Evolutionary conservation across 2,888 invertebrate genomes (phyloP).

Genomic region (Tetragnatha montana): DNA sequence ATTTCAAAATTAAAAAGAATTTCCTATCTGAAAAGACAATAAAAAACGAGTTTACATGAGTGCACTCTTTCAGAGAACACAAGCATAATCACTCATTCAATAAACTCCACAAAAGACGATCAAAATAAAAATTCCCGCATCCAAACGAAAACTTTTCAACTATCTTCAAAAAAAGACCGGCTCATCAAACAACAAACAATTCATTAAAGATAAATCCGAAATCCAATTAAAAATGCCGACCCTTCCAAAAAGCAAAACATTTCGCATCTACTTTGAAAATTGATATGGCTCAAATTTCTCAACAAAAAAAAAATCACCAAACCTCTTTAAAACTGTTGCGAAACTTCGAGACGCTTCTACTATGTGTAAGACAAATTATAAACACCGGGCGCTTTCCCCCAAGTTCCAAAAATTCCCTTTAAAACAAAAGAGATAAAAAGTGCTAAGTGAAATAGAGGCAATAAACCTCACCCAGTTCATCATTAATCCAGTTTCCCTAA

Average conservation of each 20-base stretch:
- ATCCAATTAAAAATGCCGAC: neutral
- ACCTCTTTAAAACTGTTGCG: neutral
- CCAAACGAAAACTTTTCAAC: too few relatives aligned
- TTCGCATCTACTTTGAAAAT: neutral
- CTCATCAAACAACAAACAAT: neutral
- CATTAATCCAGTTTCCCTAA: constrained; percentile 28
- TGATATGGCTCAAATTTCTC: neutral
- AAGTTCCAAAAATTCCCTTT: neutral
- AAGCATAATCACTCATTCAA: neutral
- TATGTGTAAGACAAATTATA: neutral
- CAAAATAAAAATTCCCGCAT: neutral
- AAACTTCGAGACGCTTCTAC: neutral
- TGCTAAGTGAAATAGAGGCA: neutral
- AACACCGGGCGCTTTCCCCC: neutral
- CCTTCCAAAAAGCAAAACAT: neutral
- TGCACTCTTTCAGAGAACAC: neutral
- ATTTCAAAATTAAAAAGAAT: too few relatives aligned
- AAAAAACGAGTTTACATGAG: neutral
- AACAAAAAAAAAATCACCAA: neutral
- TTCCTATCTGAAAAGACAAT: too few relatives aligned
- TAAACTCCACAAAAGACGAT: neutral
- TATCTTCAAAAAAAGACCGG: neutral
- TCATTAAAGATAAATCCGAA: neutral
- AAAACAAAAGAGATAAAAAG: constrained; percentile 1
- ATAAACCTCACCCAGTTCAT: neutral